Conservation (phyloP, 2,113 vertebrate species). For the Varanus salvator region DNA sequence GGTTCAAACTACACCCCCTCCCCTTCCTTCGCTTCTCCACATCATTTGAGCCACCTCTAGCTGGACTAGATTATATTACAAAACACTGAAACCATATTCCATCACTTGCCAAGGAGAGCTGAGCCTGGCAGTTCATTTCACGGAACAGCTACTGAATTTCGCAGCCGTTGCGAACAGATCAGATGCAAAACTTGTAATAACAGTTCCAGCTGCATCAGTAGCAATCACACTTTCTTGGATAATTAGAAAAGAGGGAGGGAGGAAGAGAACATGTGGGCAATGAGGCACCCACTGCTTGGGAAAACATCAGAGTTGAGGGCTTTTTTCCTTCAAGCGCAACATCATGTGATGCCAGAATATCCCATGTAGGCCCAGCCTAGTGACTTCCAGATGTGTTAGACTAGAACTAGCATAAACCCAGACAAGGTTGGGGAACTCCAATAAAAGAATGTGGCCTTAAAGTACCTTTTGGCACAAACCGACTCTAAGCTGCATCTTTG, state of each 20-base stretch:
- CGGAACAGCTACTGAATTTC: background rate
- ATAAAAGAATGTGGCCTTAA: background rate
- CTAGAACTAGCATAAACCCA: no score
- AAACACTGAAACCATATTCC: accelerated
- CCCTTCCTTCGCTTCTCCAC: background rate
- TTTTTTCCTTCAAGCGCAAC: background rate
- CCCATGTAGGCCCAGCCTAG: background rate
- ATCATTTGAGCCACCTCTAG: background rate
- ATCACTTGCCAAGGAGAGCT: accelerated
- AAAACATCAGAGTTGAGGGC: no score
- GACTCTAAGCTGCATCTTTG: background rate
- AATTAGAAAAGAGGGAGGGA: background rate
- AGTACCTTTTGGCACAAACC: background rate
- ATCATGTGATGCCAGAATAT: background rate
- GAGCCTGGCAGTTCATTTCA: accelerated
- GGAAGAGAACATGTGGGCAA: background rate
- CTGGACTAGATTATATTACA: background rate
- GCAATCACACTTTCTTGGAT: accelerated
- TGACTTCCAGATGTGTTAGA: background rate
- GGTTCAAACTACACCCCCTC: background rate
- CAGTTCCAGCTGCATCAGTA: background rate
- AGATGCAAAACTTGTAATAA: background rate
- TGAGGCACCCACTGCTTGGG: accelerated
- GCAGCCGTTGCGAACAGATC: accelerated
- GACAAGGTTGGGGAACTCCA: no score